phyloP scores from a whole-genome alignment of 2,113 vertebrate species.

The Aptenodytes patagonicus region DNA sequence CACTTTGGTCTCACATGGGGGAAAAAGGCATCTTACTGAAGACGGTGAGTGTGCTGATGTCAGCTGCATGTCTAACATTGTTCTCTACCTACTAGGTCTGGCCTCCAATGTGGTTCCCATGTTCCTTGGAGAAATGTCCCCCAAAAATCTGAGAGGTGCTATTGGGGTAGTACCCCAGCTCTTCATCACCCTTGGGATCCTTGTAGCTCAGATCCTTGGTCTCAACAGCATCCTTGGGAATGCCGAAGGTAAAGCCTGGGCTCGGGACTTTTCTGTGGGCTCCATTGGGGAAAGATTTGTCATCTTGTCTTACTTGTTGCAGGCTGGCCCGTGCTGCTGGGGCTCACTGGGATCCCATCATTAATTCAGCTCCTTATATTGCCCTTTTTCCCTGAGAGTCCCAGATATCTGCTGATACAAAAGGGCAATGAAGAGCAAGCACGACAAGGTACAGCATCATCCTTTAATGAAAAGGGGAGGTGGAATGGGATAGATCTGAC shows the following conservation, averaged over 20 bases:
- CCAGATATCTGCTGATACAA: slow-evolving; percentile 88
- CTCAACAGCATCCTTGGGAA: slow-evolving; percentile 81
- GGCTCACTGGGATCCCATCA: slow-evolving; percentile 86
- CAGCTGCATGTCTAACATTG: neutral
- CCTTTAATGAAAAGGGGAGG: neutral
- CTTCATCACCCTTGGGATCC: slow-evolving; percentile 92
- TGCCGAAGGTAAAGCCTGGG: slow-evolving; percentile 65
- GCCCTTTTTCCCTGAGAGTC: slow-evolving; percentile 92
- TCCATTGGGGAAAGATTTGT: neutral
- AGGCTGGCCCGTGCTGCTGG: slow-evolving; percentile 91
- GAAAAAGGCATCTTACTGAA: neutral
- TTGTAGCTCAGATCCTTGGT: slow-evolving; percentile 87
- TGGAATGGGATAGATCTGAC: neutral
- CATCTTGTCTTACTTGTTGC: neutral
- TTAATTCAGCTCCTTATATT: slow-evolving; percentile 79
- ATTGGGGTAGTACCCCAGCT: slow-evolving; percentile 86
- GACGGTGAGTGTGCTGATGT: neutral
- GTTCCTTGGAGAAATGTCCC: slow-evolving; percentile 94
- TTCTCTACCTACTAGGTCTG: slow-evolving; percentile 74
- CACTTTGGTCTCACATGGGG: neutral
- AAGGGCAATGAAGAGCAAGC: slow-evolving; percentile 76
- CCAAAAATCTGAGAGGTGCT: slow-evolving; percentile 89
- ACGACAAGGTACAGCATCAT: slow-evolving; percentile 64
- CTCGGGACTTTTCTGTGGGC: neutral
- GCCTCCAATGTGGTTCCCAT: slow-evolving; percentile 95